Evolutionary conservation across 1,140 invertebrate species (phyloP), one percentile per base, ranked within the genome.

Genomic region (Drosophila parvula): DNA sequence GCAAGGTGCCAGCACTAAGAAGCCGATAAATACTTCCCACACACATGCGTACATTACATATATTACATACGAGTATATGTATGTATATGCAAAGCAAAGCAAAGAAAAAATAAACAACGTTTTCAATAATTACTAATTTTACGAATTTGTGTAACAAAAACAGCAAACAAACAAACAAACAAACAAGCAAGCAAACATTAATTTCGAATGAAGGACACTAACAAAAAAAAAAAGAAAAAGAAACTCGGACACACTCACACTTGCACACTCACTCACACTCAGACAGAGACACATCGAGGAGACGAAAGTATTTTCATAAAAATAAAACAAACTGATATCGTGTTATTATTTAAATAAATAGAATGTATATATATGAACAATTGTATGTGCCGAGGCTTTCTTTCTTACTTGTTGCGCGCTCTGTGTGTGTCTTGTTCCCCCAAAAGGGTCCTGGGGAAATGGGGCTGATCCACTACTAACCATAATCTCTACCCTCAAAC

Each of bases 341-440:
- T 91, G 85, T 90, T 90, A 90, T 90, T 81, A 89, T 89, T 92
- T 93, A 93, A 92, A 91, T 92, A 91, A 91, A 82, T 81, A 91
- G 86, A 85, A 91, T 91, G 78, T 92, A 92, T 90, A 88, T 86
- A 81, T 86, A 79, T 83, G 78, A 85, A 80, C 63, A 70, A 68
- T 68, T 57, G 74, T 74, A 76, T 27, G 65, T 81, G 69, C 74
- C 53, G 65, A 78, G 45, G 80, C 69, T 53, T 91, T 74, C 67
- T 68, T 88, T 81, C 43, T 74, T 63, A 58, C 12, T 22, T 51
- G 28, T 18, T 7, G 14, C 58, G 12, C 41, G 28, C 28, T 27
- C 47, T 55, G 44, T 36, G 14, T 60, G 43, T 22, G 36, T 14
- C 34, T 47, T 45, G 43, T 6, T 30, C 27, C 32, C 45, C 16